Evolutionary conservation across 1,140 invertebrate species (phyloP).

Genomic region (Ctenoplectra terminalis): DNA sequence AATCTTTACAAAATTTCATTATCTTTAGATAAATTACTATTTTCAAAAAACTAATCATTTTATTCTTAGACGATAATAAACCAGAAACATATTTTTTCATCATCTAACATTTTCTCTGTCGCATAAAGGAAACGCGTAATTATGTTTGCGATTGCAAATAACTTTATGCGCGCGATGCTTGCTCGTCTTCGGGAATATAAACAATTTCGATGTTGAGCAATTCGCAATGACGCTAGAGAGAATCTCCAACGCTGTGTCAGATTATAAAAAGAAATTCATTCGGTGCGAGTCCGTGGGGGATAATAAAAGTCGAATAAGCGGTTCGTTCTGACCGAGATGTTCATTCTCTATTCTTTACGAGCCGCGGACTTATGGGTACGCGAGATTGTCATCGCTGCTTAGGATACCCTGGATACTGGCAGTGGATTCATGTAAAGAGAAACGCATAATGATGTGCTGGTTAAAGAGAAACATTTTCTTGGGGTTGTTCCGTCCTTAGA

Average conservation of each 20-base stretch:
- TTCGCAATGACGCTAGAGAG: background rate
- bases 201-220: background rate
- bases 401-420: background rate
- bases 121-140: no score
- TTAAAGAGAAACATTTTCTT: background rate
- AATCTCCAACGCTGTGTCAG: background rate
- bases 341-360: background rate
- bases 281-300: background rate
- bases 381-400: background rate
- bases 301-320: background rate
- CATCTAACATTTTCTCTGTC: no score
- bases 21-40: no score
- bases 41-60: no score
- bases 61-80: no score
- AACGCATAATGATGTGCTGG: no score
- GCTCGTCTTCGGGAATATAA: background rate
- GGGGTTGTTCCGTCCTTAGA: background rate
- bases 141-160: no score
- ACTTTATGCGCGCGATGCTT: background rate
- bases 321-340: background rate
- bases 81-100: no score
- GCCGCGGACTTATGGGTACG: background rate
- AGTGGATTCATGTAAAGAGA: background rate
- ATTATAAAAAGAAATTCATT: constrained; percentile 1
- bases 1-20: no score